phyloP scores from a whole-genome alignment of 2,888 invertebrate genomes.

The Oxytorus armatus region DNA sequence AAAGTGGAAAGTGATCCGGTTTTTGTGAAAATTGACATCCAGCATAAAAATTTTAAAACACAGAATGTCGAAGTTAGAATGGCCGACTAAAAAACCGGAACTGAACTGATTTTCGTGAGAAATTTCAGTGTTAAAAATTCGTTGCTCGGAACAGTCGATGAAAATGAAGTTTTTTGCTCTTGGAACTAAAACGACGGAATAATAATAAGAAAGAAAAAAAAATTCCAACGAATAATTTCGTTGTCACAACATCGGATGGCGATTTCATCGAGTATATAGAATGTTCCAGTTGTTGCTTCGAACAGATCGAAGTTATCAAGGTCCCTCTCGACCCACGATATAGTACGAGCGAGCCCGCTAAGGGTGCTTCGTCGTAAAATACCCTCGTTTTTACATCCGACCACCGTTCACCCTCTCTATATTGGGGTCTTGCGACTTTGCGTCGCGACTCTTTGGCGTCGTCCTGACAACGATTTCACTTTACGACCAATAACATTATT shows the following conservation, averaged over 20 bases:
- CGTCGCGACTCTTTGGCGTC: constrained; percentile 18
- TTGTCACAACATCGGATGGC: constrained; percentile 2
- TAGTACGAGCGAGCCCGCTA: not conserved
- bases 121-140: no score
- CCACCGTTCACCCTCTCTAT: no score
- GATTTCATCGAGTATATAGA: not conserved
- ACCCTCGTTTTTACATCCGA: constrained; percentile 7
- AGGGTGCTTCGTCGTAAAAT: constrained; percentile 19
- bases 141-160: no score
- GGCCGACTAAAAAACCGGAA: no score
- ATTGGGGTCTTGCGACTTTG: no score
- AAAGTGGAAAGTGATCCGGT: no score
- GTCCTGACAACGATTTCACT: not conserved
- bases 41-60: no score
- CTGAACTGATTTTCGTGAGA: no score
- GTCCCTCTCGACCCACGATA: not conserved
- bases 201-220: not conserved
- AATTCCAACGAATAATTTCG: not conserved
- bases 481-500: not conserved
- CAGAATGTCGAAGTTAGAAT: no score
- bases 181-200: no score
- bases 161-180: no score
- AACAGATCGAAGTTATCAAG: constrained; percentile 42
- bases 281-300: constrained; percentile 11
- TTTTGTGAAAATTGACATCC: not conserved